Evolutionary conservation across 2,888 invertebrate genomes (phyloP).

Genomic region (Lydus trimaculatus): DNA sequence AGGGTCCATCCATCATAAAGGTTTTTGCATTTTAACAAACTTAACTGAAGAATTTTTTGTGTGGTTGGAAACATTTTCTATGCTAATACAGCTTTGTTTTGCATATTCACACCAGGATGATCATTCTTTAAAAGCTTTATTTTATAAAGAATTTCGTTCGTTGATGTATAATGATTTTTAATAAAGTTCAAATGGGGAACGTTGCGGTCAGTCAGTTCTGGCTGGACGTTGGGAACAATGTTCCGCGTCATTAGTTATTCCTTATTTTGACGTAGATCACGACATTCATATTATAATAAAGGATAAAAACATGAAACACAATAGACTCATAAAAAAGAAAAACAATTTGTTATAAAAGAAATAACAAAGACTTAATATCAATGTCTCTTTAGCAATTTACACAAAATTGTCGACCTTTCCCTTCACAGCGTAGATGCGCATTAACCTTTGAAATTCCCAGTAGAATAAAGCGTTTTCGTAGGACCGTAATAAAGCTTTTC

Average conservation of each 20-base stretch:
- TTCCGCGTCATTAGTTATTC: background rate
- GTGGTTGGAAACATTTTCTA: background rate
- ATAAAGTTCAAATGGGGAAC: background rate
- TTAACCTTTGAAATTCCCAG: conserved; percentile 47
- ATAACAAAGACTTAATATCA: conserved; percentile 50
- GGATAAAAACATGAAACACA: conserved; percentile 27
- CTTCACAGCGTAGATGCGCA: conserved; percentile 43
- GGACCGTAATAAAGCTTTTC: conserved; percentile 56
- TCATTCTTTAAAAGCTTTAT: background rate
- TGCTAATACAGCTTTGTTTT: background rate
- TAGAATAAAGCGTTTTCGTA: conserved; percentile 52
- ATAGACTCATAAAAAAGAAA: conserved; percentile 33
- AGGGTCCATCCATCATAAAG: background rate
- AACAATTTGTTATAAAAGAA: conserved; percentile 34
- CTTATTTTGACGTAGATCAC: background rate
- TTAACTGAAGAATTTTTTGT: too few relatives aligned
- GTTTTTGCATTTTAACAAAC: background rate
- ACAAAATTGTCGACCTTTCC: conserved; percentile 44
- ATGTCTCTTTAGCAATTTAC: conserved; percentile 55
- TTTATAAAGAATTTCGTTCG: background rate
- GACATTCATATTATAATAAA: background rate
- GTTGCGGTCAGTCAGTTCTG: background rate
- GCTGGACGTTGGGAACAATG: background rate
- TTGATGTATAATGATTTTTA: background rate
- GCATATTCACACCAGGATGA: background rate